A percentile compares a stretch with the other conserved stretches of the same genome.
Conservation (phyloP, 2,888 invertebrate species). For the Phasia obesa region DNA sequence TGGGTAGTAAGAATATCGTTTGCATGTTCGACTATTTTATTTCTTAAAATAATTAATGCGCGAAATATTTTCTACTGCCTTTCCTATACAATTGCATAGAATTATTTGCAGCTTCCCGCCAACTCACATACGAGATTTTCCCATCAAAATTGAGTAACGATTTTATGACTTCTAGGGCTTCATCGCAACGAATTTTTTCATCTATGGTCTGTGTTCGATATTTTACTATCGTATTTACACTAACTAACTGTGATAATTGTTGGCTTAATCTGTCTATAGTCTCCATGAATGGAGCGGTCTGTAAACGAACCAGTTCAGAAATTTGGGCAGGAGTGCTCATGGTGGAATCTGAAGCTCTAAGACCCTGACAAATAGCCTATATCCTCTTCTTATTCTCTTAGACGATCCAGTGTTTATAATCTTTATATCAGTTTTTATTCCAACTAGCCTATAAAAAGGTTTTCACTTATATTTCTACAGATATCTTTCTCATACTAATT, state of each 20-base stretch:
- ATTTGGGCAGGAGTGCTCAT: conserved; percentile 17
- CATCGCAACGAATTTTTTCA: not conserved
- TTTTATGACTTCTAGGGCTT: conserved; percentile 7
- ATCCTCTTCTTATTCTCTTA: not conserved
- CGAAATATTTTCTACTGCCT: conserved; percentile 59
- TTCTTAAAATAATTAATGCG: conserved; percentile 52
- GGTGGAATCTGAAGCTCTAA: conserved; percentile 5
- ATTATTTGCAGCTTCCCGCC: conserved; percentile 60
- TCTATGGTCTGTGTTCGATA: not conserved
- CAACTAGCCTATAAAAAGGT: not conserved
- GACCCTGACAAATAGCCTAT: conserved; percentile 4
- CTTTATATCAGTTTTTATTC: not conserved
- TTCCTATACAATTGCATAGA: conserved; percentile 49
- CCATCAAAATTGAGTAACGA: conserved; percentile 37
- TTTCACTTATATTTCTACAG: not conserved
- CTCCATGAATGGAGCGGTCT: not conserved
- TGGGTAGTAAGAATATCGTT: conserved; percentile 55
- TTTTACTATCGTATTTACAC: not conserved
- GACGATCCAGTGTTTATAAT: not conserved
- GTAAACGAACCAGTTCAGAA: conserved; percentile 23
- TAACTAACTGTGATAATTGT: not conserved
- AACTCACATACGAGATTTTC: conserved; percentile 48
- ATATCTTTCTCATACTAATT: not conserved
- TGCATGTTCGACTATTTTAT: conserved; percentile 34
- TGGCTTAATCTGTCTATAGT: not conserved